Conservation (phyloP, 2,797 vertebrate genomes). For the Odontamblyopus rebecca region DNA sequence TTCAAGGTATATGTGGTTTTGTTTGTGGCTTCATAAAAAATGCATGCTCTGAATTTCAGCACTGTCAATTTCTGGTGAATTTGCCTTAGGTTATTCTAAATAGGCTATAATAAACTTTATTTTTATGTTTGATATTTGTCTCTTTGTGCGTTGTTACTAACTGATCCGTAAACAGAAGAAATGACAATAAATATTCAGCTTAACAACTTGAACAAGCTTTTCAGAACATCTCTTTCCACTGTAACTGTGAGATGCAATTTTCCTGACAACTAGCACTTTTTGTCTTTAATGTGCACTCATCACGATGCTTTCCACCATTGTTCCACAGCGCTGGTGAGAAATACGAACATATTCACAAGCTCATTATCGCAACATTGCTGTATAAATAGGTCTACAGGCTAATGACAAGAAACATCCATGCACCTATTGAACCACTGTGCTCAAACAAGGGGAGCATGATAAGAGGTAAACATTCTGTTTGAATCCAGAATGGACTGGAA, state of each 20-base stretch:
- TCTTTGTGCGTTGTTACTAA: neutral
- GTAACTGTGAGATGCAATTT: constrained; percentile 46
- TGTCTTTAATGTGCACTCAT: constrained; percentile 47
- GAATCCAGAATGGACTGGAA: too few relatives aligned
- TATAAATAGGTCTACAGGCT: constrained; percentile 2
- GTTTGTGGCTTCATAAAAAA: too few relatives aligned
- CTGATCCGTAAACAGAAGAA: neutral
- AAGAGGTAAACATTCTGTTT: neutral
- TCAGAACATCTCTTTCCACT: constrained; percentile 35
- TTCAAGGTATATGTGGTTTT: too few relatives aligned
- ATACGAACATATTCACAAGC: constrained; percentile 21
- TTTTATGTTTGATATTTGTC: neutral
- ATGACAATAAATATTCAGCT: neutral
- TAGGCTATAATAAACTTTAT: too few relatives aligned
- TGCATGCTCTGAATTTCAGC: too few relatives aligned
- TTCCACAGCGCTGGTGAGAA: constrained; percentile 11
- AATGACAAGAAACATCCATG: constrained; percentile 3
- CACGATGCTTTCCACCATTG: constrained; percentile 24
- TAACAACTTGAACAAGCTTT: constrained; percentile 29
- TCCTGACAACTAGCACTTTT: constrained; percentile 29
- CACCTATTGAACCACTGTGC: constrained; percentile 2
- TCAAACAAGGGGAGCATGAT: neutral
- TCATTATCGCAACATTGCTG: constrained; percentile 22
- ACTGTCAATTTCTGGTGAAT: too few relatives aligned
- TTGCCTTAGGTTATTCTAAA: too few relatives aligned